These are phyloP conservation scores for Australoheros facetus DNA, from an alignment of 2,797 vertebrate genomes.

Conservation along the genomic window DNA sequence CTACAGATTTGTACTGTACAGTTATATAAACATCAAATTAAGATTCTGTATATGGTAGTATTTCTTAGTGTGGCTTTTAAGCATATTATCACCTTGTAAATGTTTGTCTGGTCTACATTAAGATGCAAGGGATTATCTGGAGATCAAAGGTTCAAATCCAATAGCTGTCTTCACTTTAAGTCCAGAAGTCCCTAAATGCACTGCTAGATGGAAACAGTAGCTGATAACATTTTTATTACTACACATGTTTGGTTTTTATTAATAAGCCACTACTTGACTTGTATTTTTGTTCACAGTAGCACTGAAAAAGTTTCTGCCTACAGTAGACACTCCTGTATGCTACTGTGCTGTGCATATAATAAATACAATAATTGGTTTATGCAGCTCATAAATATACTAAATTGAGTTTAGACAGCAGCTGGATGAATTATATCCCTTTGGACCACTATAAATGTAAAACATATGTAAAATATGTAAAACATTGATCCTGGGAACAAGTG, in stretches of 20 bases:
- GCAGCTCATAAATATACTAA: neutral
- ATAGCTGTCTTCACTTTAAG: conserved; percentile 1
- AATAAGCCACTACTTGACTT: neutral
- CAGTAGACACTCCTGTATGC: neutral
- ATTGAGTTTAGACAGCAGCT: neutral
- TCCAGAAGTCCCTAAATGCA: conserved; percentile 10
- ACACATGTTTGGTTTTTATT: neutral
- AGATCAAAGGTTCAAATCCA: conserved; percentile 22
- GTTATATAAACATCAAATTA: neutral
- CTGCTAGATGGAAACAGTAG: neutral
- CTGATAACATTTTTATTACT: neutral
- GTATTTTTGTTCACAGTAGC: neutral
- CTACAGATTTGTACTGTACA: neutral
- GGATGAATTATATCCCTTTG: neutral
- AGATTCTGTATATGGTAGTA: neutral
- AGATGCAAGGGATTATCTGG: conserved; percentile 9
- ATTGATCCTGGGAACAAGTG: neutral
- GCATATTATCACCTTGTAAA: conserved; percentile 41
- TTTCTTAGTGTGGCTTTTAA: conserved; percentile 27
- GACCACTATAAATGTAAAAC: neutral
- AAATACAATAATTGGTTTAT: neutral
- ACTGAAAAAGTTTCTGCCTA: neutral
- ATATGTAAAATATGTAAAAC: neutral
- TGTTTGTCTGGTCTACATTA: conserved; percentile 5
- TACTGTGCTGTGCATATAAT: neutral